These are phyloP conservation scores for Melikaiella ostensackeni DNA, from an alignment of 2,888 invertebrate species.

Conservation along the genomic window DNA sequence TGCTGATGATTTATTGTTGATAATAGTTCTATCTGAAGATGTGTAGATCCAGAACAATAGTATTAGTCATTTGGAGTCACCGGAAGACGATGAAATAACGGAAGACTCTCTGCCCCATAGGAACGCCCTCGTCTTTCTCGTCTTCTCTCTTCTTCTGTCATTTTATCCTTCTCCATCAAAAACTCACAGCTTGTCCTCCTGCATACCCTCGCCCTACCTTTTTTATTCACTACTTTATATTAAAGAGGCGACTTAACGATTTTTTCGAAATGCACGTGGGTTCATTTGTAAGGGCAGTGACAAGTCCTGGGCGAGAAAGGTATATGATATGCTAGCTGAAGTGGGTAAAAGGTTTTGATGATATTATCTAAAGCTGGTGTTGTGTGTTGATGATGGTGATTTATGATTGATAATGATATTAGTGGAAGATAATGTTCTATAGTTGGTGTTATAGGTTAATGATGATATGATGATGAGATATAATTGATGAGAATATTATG, in stretches of 20 bases:
- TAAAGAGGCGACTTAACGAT: constrained; percentile 23
- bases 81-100: constrained; percentile 76
- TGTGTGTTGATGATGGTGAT: too few relatives aligned
- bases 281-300: not conserved
- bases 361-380: too few relatives aligned
- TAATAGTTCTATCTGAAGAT: too few relatives aligned
- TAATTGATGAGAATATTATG: too few relatives aligned
- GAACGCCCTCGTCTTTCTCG: constrained; percentile 54
- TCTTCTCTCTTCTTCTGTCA: constrained; percentile 38
- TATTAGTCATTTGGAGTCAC: constrained; percentile 75
- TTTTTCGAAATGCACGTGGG: constrained; percentile 12
- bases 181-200: constrained; percentile 44
- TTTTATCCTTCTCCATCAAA: constrained; percentile 38
- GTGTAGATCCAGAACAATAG: constrained; percentile 52
- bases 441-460: too few relatives aligned
- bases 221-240: constrained; percentile 45
- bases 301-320: constrained; percentile 16
- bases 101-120: constrained; percentile 67
- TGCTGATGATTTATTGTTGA: too few relatives aligned
- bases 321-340: not conserved
- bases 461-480: too few relatives aligned
- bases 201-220: constrained; percentile 49
- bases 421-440: too few relatives aligned
- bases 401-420: too few relatives aligned
- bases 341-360: too few relatives aligned